A percentile compares a stretch with the other conserved stretches of the same genome.
Conservation (phyloP, 2,113 vertebrate species). For the Carassius carassius region DNA sequence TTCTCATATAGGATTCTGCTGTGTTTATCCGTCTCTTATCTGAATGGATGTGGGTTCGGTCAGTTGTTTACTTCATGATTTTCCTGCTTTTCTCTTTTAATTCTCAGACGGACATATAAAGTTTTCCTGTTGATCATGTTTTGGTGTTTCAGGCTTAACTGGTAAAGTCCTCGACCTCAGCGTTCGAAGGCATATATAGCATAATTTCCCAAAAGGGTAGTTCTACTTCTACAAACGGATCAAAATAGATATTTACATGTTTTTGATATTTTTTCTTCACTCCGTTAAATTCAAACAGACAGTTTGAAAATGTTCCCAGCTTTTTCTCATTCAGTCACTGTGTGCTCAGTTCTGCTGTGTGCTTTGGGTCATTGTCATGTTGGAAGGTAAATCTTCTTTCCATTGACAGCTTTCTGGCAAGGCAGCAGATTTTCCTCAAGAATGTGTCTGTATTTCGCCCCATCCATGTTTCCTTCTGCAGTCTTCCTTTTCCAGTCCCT, state of each 20-base stretch:
- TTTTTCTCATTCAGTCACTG: no score
- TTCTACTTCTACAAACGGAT: conserved; percentile 26
- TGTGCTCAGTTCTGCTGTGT: no score
- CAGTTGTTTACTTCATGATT: neutral
- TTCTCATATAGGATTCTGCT: neutral
- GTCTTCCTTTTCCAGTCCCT: no score
- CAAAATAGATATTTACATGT: conserved; percentile 49
- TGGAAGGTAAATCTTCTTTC: no score
- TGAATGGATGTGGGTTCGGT: neutral
- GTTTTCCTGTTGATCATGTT: neutral
- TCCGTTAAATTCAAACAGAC: conserved; percentile 67
- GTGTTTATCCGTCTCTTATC: conserved; percentile 24
- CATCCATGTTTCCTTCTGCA: no score
- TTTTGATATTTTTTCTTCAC: conserved; percentile 30
- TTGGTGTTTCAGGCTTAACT: neutral
- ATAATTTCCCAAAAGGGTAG: conserved; percentile 11
- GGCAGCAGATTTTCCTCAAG: no score
- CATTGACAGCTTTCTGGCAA: no score
- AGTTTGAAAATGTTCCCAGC: conserved; percentile 68
- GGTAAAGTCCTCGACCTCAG: no score
- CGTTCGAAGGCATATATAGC: neutral
- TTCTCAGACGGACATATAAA: neutral
- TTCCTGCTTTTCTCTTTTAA: neutral
- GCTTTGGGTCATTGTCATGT: no score
- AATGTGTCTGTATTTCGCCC: no score